A percentile compares a stretch with the other conserved stretches of the same genome.
Conservation (phyloP, 2,888 invertebrate genomes). For the Graphium colonna region DNA sequence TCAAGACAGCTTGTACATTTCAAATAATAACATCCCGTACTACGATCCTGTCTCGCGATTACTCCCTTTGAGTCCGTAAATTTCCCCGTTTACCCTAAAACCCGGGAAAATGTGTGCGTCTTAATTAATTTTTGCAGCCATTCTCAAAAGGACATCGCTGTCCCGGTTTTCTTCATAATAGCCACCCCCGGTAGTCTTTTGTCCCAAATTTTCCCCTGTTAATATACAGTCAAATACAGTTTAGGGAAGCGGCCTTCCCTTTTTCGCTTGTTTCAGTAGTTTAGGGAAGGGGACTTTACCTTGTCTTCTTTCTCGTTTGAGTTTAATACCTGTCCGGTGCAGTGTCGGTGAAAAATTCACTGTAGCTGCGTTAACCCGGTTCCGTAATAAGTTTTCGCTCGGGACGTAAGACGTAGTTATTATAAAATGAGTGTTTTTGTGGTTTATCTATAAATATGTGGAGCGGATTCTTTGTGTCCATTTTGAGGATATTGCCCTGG, state of each 20-base stretch:
- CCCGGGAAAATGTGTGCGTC: not conserved
- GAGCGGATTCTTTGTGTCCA: too few species aligned
- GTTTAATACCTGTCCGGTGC: too few species aligned
- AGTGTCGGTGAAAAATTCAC: too few species aligned
- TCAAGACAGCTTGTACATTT: not conserved
- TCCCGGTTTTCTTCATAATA: not conserved
- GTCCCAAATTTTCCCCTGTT: not conserved
- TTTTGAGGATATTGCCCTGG: too few species aligned
- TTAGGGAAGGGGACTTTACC: too few species aligned
- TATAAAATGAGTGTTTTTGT: too few species aligned
- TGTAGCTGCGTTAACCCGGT: too few species aligned
- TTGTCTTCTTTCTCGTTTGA: too few species aligned
- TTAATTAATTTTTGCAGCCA: not conserved
- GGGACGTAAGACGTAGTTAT: too few species aligned
- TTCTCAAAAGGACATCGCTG: not conserved
- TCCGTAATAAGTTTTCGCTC: too few species aligned
- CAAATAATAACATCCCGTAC: not conserved
- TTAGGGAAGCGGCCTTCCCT: not conserved
- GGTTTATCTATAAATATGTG: too few species aligned
- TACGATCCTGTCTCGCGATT: not conserved
- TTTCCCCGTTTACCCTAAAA: not conserved
- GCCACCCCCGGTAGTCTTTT: not conserved
- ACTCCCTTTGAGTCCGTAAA: not conserved
- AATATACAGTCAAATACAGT: slow-evolving; percentile 12
- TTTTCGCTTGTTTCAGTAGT: too few species aligned